Evolutionary conservation across 2,797 vertebrate genomes (phyloP).

Genomic region (Microctenopoma lineatum): DNA sequence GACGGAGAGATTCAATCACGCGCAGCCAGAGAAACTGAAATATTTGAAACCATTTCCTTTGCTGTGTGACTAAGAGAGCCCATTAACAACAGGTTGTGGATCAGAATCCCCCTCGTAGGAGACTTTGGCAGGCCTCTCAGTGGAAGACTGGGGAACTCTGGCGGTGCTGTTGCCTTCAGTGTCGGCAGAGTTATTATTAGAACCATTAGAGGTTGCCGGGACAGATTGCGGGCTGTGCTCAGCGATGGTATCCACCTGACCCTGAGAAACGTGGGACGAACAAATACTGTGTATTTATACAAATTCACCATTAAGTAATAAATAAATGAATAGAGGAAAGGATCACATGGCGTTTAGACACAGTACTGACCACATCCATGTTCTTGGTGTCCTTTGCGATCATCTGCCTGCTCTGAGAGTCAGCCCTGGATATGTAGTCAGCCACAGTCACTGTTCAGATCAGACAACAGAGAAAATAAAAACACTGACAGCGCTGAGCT

Average conservation of each 20-base stretch:
- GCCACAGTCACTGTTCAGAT: conserved; percentile 92
- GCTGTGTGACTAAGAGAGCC: conserved; percentile 89
- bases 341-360: background rate
- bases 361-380: conserved; percentile 91
- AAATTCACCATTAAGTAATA: background rate
- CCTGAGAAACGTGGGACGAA: conserved; percentile 48
- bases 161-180: conserved; percentile 47
- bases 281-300: background rate
- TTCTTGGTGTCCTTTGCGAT: conserved; percentile 89
- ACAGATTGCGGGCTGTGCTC: conserved; percentile 85
- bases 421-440: conserved; percentile 99
- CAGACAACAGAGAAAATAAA: conserved; percentile 22
- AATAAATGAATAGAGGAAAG: too few relatives aligned
- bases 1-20: conserved; percentile 43
- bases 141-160: conserved; percentile 80
- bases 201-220: conserved; percentile 88
- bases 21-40: conserved; percentile 64
- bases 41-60: conserved; percentile 69
- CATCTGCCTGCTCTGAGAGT: conserved; percentile 97
- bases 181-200: conserved; percentile 70
- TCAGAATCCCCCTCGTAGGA: conserved; percentile 83
- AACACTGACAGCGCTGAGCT: background rate
- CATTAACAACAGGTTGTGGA: conserved; percentile 90
- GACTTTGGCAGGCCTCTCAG: conserved; percentile 83
- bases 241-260: conserved; percentile 87